Evolutionary conservation across 2,888 invertebrate genomes (phyloP).

Genomic region (Hetaerina titia): DNA sequence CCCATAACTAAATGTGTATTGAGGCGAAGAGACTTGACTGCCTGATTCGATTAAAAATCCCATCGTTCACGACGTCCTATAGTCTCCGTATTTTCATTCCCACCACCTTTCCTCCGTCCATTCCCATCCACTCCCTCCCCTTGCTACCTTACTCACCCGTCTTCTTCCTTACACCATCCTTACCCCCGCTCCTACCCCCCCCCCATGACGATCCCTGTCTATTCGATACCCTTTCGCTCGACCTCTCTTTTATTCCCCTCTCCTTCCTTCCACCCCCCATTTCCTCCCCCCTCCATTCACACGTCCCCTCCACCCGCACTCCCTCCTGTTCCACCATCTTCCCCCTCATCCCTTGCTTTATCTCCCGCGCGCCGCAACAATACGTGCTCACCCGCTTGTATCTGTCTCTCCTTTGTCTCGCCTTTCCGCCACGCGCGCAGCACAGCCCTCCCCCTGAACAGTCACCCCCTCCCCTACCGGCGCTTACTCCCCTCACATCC

Average conservation of each 20-base stretch:
- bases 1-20: too few species aligned
- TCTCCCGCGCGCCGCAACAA: conserved; percentile 29
- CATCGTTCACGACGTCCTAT: too few species aligned
- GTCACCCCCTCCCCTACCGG: background rate
- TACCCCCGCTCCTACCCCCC: background rate
- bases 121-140: background rate
- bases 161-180: background rate
- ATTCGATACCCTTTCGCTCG: conserved; percentile 22
- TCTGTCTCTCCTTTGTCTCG: background rate
- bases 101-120: background rate
- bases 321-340: background rate
- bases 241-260: background rate
- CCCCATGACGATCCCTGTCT: background rate
- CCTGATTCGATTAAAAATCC: too few species aligned
- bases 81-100: background rate
- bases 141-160: background rate
- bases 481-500: too few species aligned
- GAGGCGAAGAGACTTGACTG: too few species aligned
- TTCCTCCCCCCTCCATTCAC: background rate
- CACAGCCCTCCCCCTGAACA: background rate
- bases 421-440: conserved; percentile 12
- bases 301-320: background rate
- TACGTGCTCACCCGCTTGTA: background rate
- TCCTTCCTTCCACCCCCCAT: background rate
- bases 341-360: background rate